These are phyloP conservation scores for Petrocephalus sullivani DNA, from an alignment of 2,797 vertebrate species.

Conservation along the genomic window DNA sequence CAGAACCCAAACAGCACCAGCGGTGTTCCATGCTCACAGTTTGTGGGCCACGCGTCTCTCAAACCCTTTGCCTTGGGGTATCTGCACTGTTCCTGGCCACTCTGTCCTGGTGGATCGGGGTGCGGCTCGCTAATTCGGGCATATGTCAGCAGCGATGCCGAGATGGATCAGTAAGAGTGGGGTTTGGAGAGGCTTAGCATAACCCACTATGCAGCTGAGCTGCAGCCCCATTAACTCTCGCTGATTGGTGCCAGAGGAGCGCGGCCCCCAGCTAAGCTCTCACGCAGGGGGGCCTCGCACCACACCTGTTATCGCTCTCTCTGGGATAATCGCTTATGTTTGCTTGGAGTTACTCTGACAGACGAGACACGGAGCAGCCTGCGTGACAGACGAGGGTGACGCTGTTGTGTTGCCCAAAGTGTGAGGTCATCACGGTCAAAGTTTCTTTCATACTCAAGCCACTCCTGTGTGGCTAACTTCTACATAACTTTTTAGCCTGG, in stretches of 20 bases:
- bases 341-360: neutral
- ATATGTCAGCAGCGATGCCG: neutral
- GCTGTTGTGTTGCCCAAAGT: neutral
- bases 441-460: neutral
- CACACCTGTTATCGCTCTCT: neutral
- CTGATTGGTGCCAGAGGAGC: neutral
- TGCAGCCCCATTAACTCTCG: neutral
- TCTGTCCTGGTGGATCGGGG: no score
- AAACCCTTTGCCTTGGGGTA: neutral
- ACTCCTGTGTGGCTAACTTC: neutral
- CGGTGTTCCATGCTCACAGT: neutral
- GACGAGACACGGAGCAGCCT: neutral
- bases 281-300: neutral
- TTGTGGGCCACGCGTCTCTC: neutral
- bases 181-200: conserved; percentile 5
- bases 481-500: neutral
- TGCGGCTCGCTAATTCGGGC: neutral
- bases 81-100: no score
- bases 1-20: neutral
- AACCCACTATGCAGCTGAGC: neutral
- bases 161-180: neutral
- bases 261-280: neutral
- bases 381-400: neutral
- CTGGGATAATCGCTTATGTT: conserved; percentile 5
- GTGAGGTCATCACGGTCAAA: neutral